phyloP scores from a whole-genome alignment of 2,888 invertebrate genomes.

The Pyrrhia umbra region DNA sequence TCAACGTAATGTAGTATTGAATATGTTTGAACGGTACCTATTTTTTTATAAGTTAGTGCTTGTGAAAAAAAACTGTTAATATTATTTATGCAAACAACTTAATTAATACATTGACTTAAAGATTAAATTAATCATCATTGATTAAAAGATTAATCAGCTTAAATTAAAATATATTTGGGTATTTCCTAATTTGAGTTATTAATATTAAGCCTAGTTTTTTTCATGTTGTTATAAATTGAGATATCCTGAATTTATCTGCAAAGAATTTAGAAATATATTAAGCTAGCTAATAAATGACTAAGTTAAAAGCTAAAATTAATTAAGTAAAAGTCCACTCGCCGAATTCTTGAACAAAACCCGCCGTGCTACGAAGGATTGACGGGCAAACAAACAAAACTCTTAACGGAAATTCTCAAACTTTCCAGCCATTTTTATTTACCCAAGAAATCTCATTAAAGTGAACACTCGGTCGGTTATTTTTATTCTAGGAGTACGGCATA shows the following conservation, averaged over 20 bases:
- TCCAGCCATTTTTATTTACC: slow-evolving; percentile 69
- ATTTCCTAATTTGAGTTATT: slow-evolving; percentile 6
- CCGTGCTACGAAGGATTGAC: slow-evolving; percentile 58
- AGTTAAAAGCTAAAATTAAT: slow-evolving; percentile 61
- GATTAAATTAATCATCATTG: slow-evolving; percentile 22
- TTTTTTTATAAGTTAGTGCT: background rate
- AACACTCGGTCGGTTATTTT: slow-evolving; percentile 51
- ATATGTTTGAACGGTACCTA: too few relatives aligned
- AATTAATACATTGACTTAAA: slow-evolving; percentile 3
- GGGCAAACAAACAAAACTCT: slow-evolving; percentile 74
- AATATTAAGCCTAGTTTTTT: slow-evolving; percentile 18
- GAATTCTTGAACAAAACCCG: slow-evolving; percentile 62
- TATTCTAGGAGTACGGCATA: slow-evolving; percentile 24
- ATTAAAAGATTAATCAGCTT: slow-evolving; percentile 17
- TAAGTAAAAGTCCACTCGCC: slow-evolving; percentile 62
- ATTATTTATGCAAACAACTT: slow-evolving; percentile 1
- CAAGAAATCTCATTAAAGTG: slow-evolving; percentile 73
- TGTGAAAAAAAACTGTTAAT: too few relatives aligned
- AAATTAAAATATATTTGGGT: background rate
- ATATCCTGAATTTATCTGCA: slow-evolving; percentile 3
- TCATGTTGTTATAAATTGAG: slow-evolving; percentile 9
- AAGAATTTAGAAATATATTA: slow-evolving; percentile 20
- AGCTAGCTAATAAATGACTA: slow-evolving; percentile 35
- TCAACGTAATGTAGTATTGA: too few relatives aligned
- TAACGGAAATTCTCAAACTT: slow-evolving; percentile 70